Conservation (phyloP, 2,113 vertebrate species). For the Tupaia chinensis region DNA sequence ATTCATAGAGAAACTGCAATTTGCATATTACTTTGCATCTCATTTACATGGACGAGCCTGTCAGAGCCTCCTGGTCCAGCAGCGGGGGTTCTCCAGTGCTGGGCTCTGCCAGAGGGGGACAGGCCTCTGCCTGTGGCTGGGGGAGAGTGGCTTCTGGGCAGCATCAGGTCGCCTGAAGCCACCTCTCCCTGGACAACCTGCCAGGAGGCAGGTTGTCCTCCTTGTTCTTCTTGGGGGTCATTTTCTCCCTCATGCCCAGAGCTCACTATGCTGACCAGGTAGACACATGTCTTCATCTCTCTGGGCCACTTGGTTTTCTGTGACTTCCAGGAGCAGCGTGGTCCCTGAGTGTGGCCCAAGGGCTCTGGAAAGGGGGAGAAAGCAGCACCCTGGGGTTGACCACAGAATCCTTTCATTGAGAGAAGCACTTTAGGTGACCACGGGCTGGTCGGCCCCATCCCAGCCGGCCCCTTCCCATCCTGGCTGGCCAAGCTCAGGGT, state of each 20-base stretch:
- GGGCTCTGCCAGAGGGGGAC: background rate
- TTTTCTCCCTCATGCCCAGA: background rate
- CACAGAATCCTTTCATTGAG: background rate
- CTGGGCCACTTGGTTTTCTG: background rate
- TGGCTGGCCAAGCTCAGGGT: background rate
- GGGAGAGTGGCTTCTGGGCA: background rate
- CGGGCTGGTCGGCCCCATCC: too few species aligned
- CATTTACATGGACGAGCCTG: conserved; percentile 57
- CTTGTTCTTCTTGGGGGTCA: background rate
- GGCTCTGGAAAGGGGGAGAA: background rate
- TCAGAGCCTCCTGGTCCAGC: background rate
- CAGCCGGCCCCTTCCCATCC: background rate
- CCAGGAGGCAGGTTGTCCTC: background rate
- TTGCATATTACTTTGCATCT: conserved; percentile 72
- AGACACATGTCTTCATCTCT: background rate
- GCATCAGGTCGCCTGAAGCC: background rate
- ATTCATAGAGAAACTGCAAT: background rate
- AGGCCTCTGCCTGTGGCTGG: background rate
- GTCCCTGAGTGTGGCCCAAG: background rate
- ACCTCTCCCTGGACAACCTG: background rate
- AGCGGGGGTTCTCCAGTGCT: too few species aligned
- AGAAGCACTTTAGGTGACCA: accelerated
- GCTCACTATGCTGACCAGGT: background rate
- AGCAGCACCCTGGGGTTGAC: too few species aligned
- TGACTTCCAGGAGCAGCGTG: accelerated